Percentiles rank a stretch among this genome's conserved stretches.
Evolutionary conservation across 1,140 invertebrate species (phyloP).

Genomic region (Zaprionus nigranus): DNA sequence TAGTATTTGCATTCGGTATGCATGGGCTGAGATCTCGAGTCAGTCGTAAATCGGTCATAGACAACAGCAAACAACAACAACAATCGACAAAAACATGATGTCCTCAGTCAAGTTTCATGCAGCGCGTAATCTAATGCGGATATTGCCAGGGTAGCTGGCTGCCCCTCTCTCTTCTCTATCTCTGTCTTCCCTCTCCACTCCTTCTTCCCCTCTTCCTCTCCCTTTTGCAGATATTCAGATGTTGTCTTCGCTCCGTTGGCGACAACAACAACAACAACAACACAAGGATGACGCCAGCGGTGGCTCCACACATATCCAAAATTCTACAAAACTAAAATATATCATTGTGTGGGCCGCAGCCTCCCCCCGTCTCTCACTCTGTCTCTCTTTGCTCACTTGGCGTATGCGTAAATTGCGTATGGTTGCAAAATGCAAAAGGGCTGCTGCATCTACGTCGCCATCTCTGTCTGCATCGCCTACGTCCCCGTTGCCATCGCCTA

Average conservation of each 20-base stretch:
- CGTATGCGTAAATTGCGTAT: constrained; percentile 66
- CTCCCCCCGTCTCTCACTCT: constrained; percentile 5
- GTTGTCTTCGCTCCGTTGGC: constrained; percentile 69
- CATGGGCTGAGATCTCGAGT: constrained; percentile 54
- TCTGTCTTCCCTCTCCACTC: not conserved
- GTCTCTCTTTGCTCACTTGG: constrained; percentile 16
- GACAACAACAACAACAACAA: constrained; percentile 39
- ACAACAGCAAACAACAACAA: not conserved
- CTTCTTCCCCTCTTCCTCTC: not conserved
- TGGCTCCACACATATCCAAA: constrained; percentile 46
- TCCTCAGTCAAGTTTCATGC: not conserved
- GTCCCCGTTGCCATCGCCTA: constrained; percentile 36
- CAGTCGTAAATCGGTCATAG: constrained; percentile 34
- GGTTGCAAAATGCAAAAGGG: constrained; percentile 64
- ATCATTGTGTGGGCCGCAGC: constrained; percentile 41
- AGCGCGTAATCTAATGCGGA: constrained; percentile 42
- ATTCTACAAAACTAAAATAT: constrained; percentile 76
- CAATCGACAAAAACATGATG: too few species aligned
- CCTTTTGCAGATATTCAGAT: constrained; percentile 39
- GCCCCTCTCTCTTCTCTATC: constrained; percentile 6
- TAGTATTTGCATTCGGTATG: constrained; percentile 57
- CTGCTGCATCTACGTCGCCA: constrained; percentile 10
- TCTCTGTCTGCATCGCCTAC: not conserved
- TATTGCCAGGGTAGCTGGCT: constrained; percentile 34
- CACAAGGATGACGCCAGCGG: constrained; percentile 35